Percentiles rank a stretch among this genome's conserved stretches.
phyloP scores from a whole-genome alignment of 2,113 vertebrate genomes.

The Zeus faber region DNA sequence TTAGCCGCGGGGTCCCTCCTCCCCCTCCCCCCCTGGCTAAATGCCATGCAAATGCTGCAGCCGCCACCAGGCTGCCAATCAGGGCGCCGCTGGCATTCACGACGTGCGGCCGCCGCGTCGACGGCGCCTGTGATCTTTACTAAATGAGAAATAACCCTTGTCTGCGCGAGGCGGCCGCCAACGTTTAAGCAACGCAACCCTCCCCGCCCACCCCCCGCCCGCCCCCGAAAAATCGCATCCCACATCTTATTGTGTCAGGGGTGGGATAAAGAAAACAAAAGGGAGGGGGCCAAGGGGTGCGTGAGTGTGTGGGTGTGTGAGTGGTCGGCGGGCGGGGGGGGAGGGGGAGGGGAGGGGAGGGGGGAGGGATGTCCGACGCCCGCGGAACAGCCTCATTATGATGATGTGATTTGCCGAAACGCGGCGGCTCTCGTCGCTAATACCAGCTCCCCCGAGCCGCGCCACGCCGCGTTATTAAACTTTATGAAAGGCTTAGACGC shows the following conservation, averaged over 20 bases:
- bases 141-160: slow-evolving; percentile 98
- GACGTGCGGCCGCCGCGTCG: slow-evolving; percentile 94
- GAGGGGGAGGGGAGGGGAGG: background rate
- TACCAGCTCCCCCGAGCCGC: slow-evolving; percentile 98
- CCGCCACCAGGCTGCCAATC: slow-evolving; percentile 95
- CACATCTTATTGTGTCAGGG: slow-evolving; percentile 89
- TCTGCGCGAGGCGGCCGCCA: slow-evolving; percentile 77
- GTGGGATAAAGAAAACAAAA: slow-evolving; percentile 95
- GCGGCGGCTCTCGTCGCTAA: slow-evolving; percentile 92
- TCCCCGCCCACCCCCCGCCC: background rate
- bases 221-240: no score
- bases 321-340: background rate
- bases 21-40: slow-evolving; percentile 85
- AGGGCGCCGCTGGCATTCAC: slow-evolving; percentile 89
- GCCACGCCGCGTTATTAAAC: slow-evolving; percentile 99
- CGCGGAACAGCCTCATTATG: slow-evolving; percentile 97
- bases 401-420: slow-evolving; percentile 97
- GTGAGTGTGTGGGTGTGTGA: slow-evolving; percentile 81
- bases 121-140: slow-evolving; percentile 93
- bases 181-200: slow-evolving; percentile 86
- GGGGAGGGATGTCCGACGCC: slow-evolving; percentile 55
- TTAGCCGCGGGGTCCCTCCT: slow-evolving; percentile 69
- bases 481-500: slow-evolving; percentile 99
- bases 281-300: slow-evolving; percentile 71
- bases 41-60: slow-evolving; percentile 99